These are phyloP conservation scores for Stratiomys singularior DNA, from an alignment of 2,888 invertebrate genomes.

Conservation along the genomic window DNA sequence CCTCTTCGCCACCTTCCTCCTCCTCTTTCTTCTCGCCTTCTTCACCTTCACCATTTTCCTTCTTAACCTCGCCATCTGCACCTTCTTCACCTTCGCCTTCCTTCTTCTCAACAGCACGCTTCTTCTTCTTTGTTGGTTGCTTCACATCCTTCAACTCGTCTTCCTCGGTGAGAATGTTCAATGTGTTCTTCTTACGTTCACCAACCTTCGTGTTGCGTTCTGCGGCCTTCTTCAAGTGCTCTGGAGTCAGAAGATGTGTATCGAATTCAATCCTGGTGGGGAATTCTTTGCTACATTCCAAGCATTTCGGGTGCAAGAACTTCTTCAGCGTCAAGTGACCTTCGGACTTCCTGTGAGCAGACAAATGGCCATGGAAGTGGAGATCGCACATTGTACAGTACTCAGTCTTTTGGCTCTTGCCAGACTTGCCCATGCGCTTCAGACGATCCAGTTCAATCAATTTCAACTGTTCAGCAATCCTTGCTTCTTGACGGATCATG, in stretches of 20 bases:
- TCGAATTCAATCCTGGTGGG: constrained; percentile 87
- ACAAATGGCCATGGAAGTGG: constrained; percentile 82
- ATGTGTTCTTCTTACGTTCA: constrained; percentile 63
- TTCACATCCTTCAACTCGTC: constrained; percentile 68
- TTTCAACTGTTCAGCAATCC: constrained; percentile 77
- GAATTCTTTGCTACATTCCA: constrained; percentile 83
- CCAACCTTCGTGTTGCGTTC: constrained; percentile 66
- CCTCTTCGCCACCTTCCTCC: constrained; percentile 59
- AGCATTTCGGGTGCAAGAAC: constrained; percentile 83
- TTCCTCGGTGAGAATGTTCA: constrained; percentile 69
- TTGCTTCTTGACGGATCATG: constrained; percentile 81
- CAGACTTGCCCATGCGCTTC: constrained; percentile 78
- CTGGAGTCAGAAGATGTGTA: constrained; percentile 80
- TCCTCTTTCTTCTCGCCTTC: constrained; percentile 61
- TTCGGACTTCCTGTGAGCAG: constrained; percentile 63
- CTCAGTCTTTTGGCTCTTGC: constrained; percentile 72
- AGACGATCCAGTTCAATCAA: constrained; percentile 74
- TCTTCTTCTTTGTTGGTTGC: constrained; percentile 65
- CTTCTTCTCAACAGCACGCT: constrained; percentile 58
- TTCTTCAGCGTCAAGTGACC: constrained; percentile 74
- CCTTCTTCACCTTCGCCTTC: constrained; percentile 60
- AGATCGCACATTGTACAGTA: constrained; percentile 92
- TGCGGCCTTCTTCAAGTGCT: constrained; percentile 75
- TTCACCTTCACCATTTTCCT: constrained; percentile 59
- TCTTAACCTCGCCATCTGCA: constrained; percentile 56